Evolutionary conservation across 1,140 invertebrate genomes (phyloP), one percentile per base, ranked within the genome.

Genomic region (Panagrolaimus sp.): DNA sequence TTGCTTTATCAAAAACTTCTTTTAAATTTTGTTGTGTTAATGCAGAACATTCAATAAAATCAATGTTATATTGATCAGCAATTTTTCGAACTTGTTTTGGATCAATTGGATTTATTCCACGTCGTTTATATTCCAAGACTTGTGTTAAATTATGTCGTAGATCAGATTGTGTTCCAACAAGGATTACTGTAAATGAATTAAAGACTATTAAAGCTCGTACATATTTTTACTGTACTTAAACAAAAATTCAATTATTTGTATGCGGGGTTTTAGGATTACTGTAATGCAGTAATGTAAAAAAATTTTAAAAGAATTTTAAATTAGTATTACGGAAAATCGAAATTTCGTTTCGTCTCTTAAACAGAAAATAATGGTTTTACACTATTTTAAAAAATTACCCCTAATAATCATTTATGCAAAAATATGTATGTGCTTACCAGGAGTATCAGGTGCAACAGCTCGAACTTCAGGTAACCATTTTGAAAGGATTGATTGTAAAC

Each of bases 11-110:
- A 64, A 94, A 93, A 13, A 92, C 91, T 78, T 93, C 91, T 86
- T 97, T 94, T 69, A 95, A 86, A 83, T 93, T 91, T 81, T 89
- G 89, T 84, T 99, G 94, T 38, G 91, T 94, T 73, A 93, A 88
- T 1, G 92, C 90, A 0, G 92, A 94, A 67, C 92, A 93, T 83
- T 95, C 92, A 23, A 95, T 88, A 81, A 94, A 95, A 65, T 88
- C 87, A 9, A 95, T 91, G 69, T 90, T 89, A 11, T 51, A 13
- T 68, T 51, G 42, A 31, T 72, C n/a, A 44, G 70, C 31, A 8
- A 64, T 42, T 16, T 23, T 44, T 16, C 13, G 23, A 16, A 91
- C 77, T 92, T 89, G 4, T 84, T 83, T 78, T 89, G 88, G 31
- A 88, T 87, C 46, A 93, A 88, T n/a, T 90, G 89, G 71, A 88